These are phyloP conservation scores for Daboia siamensis DNA, from an alignment of 2,113 vertebrate species.

Conservation along the genomic window DNA sequence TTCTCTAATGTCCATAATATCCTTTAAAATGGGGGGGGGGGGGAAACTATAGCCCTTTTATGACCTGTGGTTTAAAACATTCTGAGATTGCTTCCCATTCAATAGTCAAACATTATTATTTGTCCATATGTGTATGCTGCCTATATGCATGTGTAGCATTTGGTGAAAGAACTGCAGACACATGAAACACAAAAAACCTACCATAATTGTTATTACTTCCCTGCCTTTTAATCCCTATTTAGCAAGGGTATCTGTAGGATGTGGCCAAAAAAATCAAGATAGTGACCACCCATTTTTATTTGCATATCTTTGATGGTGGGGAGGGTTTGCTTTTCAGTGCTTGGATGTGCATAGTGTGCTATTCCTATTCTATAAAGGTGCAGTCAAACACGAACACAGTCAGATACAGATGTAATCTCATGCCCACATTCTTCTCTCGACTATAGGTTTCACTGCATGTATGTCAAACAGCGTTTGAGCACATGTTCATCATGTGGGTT, in stretches of 20 bases:
- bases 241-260: background rate
- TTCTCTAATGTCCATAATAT: background rate
- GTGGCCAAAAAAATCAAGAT: background rate
- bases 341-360: background rate
- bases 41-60: background rate
- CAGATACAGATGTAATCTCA: background rate
- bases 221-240: background rate
- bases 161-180: background rate
- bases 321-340: background rate
- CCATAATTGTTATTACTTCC: background rate
- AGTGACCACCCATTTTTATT: background rate
- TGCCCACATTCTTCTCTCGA: background rate
- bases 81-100: background rate
- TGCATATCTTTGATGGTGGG: background rate
- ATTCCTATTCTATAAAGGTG: background rate
- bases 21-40: background rate
- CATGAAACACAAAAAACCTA: background rate
- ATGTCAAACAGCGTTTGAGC: background rate
- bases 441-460: background rate
- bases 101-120: background rate
- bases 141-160: background rate
- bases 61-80: background rate
- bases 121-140: background rate
- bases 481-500: background rate
- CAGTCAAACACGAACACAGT: background rate